Base-by-base conservation (phyloP, 2,113 vertebrate genomes). In the Pelvicachromis taeniatus region DNA sequence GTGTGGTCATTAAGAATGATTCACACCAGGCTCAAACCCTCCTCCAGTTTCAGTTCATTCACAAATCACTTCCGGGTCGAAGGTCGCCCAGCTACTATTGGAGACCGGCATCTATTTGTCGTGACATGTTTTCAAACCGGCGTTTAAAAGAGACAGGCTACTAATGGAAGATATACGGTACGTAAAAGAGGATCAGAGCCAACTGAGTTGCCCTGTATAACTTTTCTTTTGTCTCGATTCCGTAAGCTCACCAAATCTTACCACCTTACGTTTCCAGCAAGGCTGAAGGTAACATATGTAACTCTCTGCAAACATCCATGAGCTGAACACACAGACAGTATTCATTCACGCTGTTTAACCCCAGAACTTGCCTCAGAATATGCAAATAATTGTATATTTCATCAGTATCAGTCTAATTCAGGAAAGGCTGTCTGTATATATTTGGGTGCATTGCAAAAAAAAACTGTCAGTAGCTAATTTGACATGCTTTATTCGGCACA, bases 261-360 rank as follows among this genome's bases (percentile, higher is more conserved):
- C 59, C 35, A n/a, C n/a, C n/a, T n/a, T n/a, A 61, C 8, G 0
- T 31, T 59, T 59, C 29, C 31, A 59, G 26, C 0, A 59, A 31
- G n/a, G 23, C 9, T 48, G 40, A 48, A 0, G 23, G 40, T 23
- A 45, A 23, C 40, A 26, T 11, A 19, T 4, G 0, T 1, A 73
- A 16, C 14, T 19, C 5, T 29, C 42, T 19, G 3, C 14, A 50
- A 73, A 48, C 1, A 31, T 19, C 16, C 42, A 50, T 31, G 23
- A 50, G 42, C 16, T 48, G 42, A 73, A 48, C 42, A 17, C 14
- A 0, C 42, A 11, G 40, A 73, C 2, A 0, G 9, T 17, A 17
- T 73, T 45, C 17, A 63, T 38, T 63, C 2, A 0, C 2, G 2
- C 26, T 52, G 45, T 31, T 75, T 50, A 75, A 75, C 45, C 68